Conservation (phyloP, 2,888 invertebrate genomes). For the Tillus elongatus region DNA sequence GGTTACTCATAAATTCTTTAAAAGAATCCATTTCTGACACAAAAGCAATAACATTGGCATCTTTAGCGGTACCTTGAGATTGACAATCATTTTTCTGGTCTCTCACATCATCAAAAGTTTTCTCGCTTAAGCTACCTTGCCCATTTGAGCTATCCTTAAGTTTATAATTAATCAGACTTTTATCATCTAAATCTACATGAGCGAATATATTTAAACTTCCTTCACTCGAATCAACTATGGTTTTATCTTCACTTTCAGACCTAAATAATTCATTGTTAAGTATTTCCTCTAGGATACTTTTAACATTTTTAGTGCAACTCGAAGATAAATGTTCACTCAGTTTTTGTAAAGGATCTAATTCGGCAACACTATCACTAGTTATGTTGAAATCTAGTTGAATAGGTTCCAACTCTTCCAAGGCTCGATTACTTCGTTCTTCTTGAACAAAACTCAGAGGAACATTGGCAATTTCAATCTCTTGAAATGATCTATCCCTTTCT, state of each 20-base stretch:
- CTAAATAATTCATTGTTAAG: constrained; percentile 31
- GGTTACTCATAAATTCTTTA: constrained; percentile 43
- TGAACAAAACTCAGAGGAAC: constrained; percentile 22
- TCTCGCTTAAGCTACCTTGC: background rate
- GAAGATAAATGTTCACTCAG: no score
- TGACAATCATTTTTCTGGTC: constrained; percentile 39
- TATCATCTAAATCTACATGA: constrained; percentile 37
- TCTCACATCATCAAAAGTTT: constrained; percentile 17
- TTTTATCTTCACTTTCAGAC: constrained; percentile 19
- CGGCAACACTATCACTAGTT: constrained; percentile 25
- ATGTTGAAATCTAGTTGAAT: constrained; percentile 25
- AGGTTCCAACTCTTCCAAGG: constrained; percentile 21
- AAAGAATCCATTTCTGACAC: constrained; percentile 44
- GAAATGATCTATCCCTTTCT: constrained; percentile 39
- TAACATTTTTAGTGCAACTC: no score
- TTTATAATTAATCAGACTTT: constrained; percentile 30
- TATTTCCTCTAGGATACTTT: constrained; percentile 37
- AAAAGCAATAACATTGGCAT: constrained; percentile 42
- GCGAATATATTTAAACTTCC: constrained; percentile 38
- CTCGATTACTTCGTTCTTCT: background rate
- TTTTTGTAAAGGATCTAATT: constrained; percentile 21
- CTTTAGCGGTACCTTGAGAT: constrained; percentile 42
- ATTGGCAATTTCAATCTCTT: constrained; percentile 38
- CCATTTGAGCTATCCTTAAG: background rate
- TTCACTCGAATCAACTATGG: constrained; percentile 21